Conservation (phyloP, 1,140 invertebrate genomes). For the Atopsyche davidsoni region DNA sequence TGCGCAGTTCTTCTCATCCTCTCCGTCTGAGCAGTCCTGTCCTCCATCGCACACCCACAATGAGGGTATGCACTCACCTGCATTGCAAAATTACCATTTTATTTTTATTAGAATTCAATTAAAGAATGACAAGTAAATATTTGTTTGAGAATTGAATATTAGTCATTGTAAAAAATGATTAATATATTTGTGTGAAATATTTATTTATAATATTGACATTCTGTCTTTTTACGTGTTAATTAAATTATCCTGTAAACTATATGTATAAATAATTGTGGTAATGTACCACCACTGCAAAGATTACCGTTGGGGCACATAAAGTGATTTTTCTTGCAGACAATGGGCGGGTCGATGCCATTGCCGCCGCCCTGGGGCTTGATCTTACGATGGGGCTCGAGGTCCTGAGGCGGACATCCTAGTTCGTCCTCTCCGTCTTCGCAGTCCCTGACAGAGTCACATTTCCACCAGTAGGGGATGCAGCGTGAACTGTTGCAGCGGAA, state of each 20-base stretch:
- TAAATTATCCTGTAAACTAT: no score
- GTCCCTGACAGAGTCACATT: slow-evolving; percentile 58
- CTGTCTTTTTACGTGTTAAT: no score
- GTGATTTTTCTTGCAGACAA: slow-evolving; percentile 25
- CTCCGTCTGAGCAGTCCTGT: slow-evolving; percentile 61
- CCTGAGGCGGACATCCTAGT: slow-evolving; percentile 50
- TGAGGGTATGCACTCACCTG: slow-evolving; percentile 70
- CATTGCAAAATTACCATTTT: slow-evolving; percentile 34
- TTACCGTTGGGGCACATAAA: slow-evolving; percentile 27
- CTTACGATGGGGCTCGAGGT: slow-evolving; percentile 33
- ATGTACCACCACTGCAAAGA: neutral
- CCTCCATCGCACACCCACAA: slow-evolving; percentile 77
- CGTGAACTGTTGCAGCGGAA: slow-evolving; percentile 64
- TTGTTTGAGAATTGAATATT: no score
- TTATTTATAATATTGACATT: no score
- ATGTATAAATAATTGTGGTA: neutral
- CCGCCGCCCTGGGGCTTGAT: slow-evolving; percentile 35
- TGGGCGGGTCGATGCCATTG: slow-evolving; percentile 29
- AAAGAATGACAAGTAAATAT: neutral
- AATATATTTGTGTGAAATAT: no score
- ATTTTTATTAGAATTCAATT: neutral
- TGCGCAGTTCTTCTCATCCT: slow-evolving; percentile 61
- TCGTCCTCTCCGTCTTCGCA: slow-evolving; percentile 78
- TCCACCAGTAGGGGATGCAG: slow-evolving; percentile 83
- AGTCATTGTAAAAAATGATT: no score